Evolutionary conservation across 2,888 invertebrate genomes (phyloP), one percentile per base, ranked within the genome.

Genomic region (Itoplectis maculator): DNA sequence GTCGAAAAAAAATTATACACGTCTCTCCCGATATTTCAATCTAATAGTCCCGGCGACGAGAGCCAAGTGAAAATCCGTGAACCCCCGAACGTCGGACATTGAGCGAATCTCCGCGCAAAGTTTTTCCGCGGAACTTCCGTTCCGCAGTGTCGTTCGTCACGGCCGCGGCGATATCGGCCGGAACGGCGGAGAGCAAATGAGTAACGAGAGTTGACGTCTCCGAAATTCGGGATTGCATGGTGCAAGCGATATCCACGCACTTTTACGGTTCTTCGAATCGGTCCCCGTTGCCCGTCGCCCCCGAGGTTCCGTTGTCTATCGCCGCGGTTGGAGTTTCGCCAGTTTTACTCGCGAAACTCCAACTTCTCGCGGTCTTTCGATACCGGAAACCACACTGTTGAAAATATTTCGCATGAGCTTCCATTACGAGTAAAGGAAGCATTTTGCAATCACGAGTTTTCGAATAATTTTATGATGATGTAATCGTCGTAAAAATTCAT

Each of bases 221-320:
- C n/a, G n/a, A n/a, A n/a, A n/a, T n/a, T n/a, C n/a, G n/a, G 73
- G 40, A 51, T 68, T 37, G 66, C 77, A 13, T n/a, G n/a, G n/a
- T 56, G 20, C 65, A 56, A 54, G 61, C 42, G 47, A 59, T 0
- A 4, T 70, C 59, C 66, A 72, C 85, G 78, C 83, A 86, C 87
- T 86, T 90, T 90, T 88, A 88, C 86, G 87, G 83, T 84, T 86
- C 85, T 87, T 86, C 73, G 73, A 88, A 90, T 89, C 89, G 88
- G 86, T n/a, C n/a, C n/a, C n/a, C n/a, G n/a, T n/a, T n/a, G n/a
- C n/a, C n/a, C n/a, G n/a, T n/a, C n/a, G n/a, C n/a, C 86, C 84
- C 84, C 76, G 75, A 84, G 84, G 86, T 87, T 87, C 77, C 86
- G 75, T 56, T 77, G 54, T 5, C 29, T n/a, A n/a, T n/a, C 79